Conservation (phyloP, 2,113 vertebrate genomes). For the Silurus asotus region DNA sequence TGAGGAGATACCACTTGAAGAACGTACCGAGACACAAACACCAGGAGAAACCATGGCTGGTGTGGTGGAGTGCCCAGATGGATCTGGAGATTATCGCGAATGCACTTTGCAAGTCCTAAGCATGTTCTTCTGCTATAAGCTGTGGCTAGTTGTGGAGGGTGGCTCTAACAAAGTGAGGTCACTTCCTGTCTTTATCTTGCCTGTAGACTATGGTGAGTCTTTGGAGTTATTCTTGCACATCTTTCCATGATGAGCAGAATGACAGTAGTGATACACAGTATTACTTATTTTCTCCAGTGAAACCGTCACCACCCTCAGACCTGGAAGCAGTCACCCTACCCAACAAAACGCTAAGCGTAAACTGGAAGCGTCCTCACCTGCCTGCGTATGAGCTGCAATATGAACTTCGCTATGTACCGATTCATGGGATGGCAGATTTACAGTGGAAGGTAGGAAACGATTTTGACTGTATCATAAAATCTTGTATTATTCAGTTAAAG, state of each 20-base stretch:
- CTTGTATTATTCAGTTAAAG: not conserved
- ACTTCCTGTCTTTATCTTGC: slow-evolving; percentile 78
- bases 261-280: not conserved
- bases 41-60: slow-evolving; percentile 63
- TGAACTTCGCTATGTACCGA: slow-evolving; percentile 75
- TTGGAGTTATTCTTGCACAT: not conserved
- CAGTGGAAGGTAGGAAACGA: slow-evolving; percentile 79
- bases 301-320: slow-evolving; percentile 76
- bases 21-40: slow-evolving; percentile 33
- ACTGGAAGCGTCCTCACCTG: slow-evolving; percentile 77
- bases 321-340: slow-evolving; percentile 75
- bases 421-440: slow-evolving; percentile 52
- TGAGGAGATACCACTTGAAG: slow-evolving; percentile 68
- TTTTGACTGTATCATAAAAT: not conserved
- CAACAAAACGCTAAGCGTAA: slow-evolving; percentile 74
- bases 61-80: slow-evolving; percentile 66
- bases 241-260: not conserved
- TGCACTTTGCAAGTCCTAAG: slow-evolving; percentile 82
- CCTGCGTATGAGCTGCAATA: slow-evolving; percentile 73
- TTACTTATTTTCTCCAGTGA: slow-evolving; percentile 74
- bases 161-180: slow-evolving; percentile 76
- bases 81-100: slow-evolving; percentile 66
- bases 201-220: slow-evolving; percentile 83
- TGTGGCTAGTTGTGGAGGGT: slow-evolving; percentile 85
- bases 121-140: slow-evolving; percentile 82